Conservation (phyloP, 2,113 vertebrate species). For the Rhinichthys klamathensis region DNA sequence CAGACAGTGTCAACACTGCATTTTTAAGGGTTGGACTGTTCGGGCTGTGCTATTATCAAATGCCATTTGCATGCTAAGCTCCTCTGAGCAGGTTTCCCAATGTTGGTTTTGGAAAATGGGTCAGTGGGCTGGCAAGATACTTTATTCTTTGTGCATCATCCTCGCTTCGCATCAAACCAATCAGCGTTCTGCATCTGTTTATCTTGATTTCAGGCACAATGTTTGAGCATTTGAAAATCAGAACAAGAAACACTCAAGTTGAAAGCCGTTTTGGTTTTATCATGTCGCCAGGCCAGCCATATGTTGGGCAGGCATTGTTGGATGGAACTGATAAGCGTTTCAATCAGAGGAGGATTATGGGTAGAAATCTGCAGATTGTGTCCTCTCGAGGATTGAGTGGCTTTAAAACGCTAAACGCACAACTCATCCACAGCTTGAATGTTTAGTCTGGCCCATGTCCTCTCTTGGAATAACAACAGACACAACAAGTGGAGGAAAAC, state of each 20-base stretch:
- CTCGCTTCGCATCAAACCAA: conserved; percentile 15
- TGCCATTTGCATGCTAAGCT: conserved; percentile 50
- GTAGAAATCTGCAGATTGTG: conserved; percentile 48
- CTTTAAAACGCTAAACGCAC: conserved; percentile 41
- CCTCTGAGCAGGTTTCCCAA: conserved; percentile 52
- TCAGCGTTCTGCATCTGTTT: conserved; percentile 31
- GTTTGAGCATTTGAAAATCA: conserved; percentile 21
- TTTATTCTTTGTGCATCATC: conserved; percentile 37
- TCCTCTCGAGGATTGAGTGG: conserved; percentile 33
- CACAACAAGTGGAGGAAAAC: background rate
- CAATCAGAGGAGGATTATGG: conserved; percentile 49
- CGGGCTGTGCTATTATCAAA: conserved; percentile 1
- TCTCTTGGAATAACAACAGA: conserved; percentile 10
- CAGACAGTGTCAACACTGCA: background rate
- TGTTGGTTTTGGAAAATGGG: conserved; percentile 49
- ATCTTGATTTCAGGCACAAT: conserved; percentile 38
- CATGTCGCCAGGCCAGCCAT: conserved; percentile 33
- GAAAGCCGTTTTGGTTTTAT: conserved; percentile 24
- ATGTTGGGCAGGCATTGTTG: conserved; percentile 48
- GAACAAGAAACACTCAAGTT: conserved; percentile 20
- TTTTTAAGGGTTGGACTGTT: conserved; percentile 21
- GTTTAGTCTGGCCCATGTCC: background rate
- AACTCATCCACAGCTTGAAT: conserved; percentile 23
- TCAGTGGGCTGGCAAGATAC: conserved; percentile 37
- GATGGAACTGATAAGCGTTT: conserved; percentile 40